A percentile compares a stretch with the other conserved stretches of the same genome.
Conservation (phyloP, 2,797 vertebrate genomes). For the Gobio occitaniae region DNA sequence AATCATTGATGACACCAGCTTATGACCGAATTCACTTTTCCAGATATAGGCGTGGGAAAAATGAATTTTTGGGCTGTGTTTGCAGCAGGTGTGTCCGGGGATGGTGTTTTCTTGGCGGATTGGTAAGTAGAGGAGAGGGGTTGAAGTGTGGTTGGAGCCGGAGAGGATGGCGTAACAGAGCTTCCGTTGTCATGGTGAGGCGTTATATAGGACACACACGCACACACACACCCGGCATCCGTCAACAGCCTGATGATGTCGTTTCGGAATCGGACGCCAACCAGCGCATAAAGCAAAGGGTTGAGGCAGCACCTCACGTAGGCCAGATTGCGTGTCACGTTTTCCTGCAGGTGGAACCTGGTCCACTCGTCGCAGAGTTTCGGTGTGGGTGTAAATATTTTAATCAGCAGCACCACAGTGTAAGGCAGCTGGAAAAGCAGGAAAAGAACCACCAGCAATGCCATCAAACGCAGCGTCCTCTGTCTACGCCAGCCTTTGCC, state of each 20-base stretch:
- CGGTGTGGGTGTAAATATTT: constrained; percentile 71
- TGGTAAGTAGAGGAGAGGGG: constrained; percentile 17
- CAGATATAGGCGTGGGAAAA: neutral
- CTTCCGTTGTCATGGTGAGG: constrained; percentile 32
- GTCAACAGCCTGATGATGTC: constrained; percentile 80
- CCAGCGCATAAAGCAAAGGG: constrained; percentile 88
- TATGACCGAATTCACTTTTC: neutral
- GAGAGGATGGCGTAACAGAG: constrained; percentile 62
- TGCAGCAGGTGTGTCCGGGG: neutral
- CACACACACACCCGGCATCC: constrained; percentile 57
- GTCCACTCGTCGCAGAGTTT: constrained; percentile 70
- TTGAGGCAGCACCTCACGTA: constrained; percentile 91
- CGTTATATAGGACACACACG: neutral
- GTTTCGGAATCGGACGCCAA: constrained; percentile 87
- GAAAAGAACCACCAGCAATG: constrained; percentile 85
- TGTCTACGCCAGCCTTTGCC: constrained; percentile 71
- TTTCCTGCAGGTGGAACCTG: constrained; percentile 76
- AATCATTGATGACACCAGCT: constrained; percentile 3
- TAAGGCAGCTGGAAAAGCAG: constrained; percentile 89
- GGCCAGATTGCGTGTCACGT: constrained; percentile 85
- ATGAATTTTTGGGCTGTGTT: constrained; percentile 2
- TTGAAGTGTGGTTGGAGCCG: constrained; percentile 43
- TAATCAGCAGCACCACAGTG: constrained; percentile 80
- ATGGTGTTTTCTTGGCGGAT: constrained; percentile 13
- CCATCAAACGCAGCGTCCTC: constrained; percentile 83